Conservation (phyloP, 2,113 vertebrate genomes). For the Piprites chloris region DNA sequence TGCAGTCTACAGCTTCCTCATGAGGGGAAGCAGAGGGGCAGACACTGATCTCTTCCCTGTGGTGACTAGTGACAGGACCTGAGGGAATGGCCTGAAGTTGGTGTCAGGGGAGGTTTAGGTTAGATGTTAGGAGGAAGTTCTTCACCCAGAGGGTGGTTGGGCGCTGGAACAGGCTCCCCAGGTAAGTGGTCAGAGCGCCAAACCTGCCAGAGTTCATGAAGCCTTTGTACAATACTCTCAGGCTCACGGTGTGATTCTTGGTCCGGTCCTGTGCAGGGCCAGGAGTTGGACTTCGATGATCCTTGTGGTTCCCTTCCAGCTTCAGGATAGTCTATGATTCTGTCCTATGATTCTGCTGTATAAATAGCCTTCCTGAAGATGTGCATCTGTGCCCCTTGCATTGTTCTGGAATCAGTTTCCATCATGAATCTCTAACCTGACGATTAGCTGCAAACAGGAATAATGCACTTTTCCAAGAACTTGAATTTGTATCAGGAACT, state of each 20-base stretch:
- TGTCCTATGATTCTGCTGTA: background rate
- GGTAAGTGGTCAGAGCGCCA: background rate
- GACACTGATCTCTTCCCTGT: background rate
- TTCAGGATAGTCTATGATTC: background rate
- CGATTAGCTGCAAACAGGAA: background rate
- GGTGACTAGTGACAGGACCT: background rate
- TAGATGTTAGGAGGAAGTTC: background rate
- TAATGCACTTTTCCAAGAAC: background rate
- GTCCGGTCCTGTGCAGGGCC: background rate
- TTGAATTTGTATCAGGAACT: background rate
- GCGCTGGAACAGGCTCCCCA: background rate
- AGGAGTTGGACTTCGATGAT: background rate
- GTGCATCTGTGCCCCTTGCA: background rate
- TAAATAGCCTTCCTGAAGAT: background rate
- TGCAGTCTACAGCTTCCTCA: background rate
- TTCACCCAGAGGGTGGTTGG: background rate
- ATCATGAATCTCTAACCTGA: background rate
- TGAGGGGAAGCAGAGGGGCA: background rate
- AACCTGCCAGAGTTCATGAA: background rate
- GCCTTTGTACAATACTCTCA: background rate
- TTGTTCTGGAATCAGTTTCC: background rate
- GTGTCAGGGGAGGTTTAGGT: background rate
- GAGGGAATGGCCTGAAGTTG: background rate
- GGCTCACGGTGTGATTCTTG: background rate
- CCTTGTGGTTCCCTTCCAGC: background rate